Conservation (phyloP, 1,140 invertebrate genomes). For the Diorhabda carinulata region DNA sequence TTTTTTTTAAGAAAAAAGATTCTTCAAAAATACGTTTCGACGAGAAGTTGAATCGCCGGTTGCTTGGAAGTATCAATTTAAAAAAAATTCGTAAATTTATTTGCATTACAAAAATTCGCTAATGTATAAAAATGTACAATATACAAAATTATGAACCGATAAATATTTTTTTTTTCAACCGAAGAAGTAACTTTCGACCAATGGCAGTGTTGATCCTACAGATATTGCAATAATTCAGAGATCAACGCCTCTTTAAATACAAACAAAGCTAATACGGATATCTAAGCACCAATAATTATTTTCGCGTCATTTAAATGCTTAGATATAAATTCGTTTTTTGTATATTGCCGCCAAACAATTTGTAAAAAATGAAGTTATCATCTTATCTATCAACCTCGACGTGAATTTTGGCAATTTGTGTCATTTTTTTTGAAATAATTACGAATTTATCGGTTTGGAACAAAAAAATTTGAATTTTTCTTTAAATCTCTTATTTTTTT, state of each 20-base stretch:
- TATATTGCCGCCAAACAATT: no score
- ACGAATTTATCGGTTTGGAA: no score
- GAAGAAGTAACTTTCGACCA: constrained; percentile 20
- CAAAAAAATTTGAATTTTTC: no score
- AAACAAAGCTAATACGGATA: constrained; percentile 8
- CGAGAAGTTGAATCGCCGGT: no score
- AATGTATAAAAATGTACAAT: constrained; percentile 24
- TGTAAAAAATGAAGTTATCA: no score
- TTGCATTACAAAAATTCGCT: constrained; percentile 21
- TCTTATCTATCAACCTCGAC: no score
- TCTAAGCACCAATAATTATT: constrained; percentile 19
- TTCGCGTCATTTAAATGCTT: background rate
- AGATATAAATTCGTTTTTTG: no score
- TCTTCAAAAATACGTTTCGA: no score
- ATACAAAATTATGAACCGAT: constrained; percentile 20
- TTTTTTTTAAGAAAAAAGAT: background rate
- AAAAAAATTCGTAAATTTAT: background rate
- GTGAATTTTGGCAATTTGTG: no score
- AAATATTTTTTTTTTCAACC: background rate
- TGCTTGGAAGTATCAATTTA: background rate
- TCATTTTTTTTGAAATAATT: no score
- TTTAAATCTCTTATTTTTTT: no score
- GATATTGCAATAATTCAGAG: constrained; percentile 29
- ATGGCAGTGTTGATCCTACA: constrained; percentile 33
- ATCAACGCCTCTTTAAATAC: constrained; percentile 11